These are phyloP conservation scores for Piscicola geometra DNA, from an alignment of 2,888 invertebrate species.

Conservation along the genomic window DNA sequence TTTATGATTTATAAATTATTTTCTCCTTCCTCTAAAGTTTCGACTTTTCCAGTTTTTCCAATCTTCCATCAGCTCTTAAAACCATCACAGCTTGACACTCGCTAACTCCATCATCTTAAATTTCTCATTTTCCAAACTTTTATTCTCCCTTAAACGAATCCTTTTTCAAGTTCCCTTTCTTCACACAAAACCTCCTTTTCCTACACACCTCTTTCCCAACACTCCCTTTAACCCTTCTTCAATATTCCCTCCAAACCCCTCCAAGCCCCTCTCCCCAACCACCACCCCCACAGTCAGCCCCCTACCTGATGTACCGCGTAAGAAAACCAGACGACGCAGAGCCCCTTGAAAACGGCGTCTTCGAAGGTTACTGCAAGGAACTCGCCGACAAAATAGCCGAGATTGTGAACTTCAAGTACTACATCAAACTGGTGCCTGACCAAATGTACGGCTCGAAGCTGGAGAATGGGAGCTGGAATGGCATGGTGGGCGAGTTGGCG, in stretches of 20 bases:
- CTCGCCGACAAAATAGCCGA: constrained; percentile 53
- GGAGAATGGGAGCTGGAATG: constrained; percentile 51
- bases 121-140: too few species aligned
- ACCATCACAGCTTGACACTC: too few species aligned
- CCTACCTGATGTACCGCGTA: constrained; percentile 49
- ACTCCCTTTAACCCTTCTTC: too few species aligned
- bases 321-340: constrained; percentile 46
- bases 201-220: too few species aligned
- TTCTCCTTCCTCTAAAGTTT: too few species aligned
- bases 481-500: constrained; percentile 54
- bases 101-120: too few species aligned
- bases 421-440: constrained; percentile 43
- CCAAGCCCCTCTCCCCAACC: neutral
- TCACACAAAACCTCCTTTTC: too few species aligned
- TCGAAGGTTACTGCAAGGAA: constrained; percentile 58
- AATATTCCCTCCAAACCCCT: neutral
- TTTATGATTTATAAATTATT: too few species aligned
- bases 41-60: too few species aligned
- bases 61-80: too few species aligned
- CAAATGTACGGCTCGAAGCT: constrained; percentile 41
- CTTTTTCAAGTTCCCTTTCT: too few species aligned
- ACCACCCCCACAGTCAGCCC: constrained; percentile 38
- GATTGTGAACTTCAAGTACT: constrained; percentile 54
- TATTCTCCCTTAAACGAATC: too few species aligned
- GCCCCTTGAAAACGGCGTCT: constrained; percentile 78